A percentile compares a stretch with the other conserved stretches of the same genome.
These are phyloP conservation scores for Tringa solitaria DNA, from an alignment of 2,113 vertebrate species.

Conservation along the genomic window DNA sequence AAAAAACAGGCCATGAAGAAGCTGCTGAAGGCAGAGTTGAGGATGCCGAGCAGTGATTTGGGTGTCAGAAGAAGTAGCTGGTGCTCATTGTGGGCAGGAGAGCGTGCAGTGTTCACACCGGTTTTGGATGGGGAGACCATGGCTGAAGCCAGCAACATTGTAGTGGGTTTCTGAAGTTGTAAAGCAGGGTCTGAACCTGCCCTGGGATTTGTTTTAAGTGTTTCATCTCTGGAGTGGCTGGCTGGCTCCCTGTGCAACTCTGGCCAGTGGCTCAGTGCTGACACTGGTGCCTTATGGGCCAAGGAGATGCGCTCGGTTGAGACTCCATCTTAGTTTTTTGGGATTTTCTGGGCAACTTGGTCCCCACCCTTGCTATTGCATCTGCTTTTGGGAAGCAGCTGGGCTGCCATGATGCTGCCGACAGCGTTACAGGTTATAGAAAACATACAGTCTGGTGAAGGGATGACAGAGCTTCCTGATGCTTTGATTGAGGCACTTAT, in stretches of 20 bases:
- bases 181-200: neutral
- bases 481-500: neutral
- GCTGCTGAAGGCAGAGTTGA: slow-evolving; percentile 36
- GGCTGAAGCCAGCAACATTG: neutral
- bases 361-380: neutral
- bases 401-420: neutral
- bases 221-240: neutral
- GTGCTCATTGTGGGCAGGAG: neutral
- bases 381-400: neutral
- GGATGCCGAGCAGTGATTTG: neutral
- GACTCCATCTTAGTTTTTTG: neutral
- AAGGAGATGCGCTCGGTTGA: neutral
- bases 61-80: neutral
- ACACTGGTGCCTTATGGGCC: neutral
- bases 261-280: accelerated
- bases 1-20: neutral
- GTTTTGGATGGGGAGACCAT: accelerated
- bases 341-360: neutral
- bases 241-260: neutral
- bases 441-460: neutral
- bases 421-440: accelerated
- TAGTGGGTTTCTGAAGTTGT: neutral
- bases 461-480: neutral
- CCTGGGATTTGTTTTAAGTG: neutral
- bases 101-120: neutral